Conservation (phyloP, 1,140 invertebrate species). For the Atta colombica region DNA sequence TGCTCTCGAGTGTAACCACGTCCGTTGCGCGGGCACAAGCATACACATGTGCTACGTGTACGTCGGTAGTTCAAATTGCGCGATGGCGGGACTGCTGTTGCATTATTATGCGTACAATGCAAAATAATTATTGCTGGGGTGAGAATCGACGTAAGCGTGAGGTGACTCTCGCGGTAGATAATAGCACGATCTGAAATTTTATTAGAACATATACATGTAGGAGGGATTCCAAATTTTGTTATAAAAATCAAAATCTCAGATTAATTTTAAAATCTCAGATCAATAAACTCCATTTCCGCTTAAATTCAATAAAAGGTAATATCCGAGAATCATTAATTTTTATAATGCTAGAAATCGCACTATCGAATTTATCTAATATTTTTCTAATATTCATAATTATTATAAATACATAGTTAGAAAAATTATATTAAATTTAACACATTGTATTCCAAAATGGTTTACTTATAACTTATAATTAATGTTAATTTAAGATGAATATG, state of each 20-base stretch:
- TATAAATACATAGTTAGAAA: background rate
- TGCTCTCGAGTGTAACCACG: conserved; percentile 77
- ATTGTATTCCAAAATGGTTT: too few relatives aligned
- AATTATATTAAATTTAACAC: too few relatives aligned
- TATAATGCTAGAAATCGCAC: background rate
- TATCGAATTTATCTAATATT: background rate
- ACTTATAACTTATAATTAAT: too few relatives aligned
- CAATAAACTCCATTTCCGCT: background rate
- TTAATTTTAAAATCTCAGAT: conserved; percentile 2
- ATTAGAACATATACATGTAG: background rate
- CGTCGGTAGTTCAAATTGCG: conserved; percentile 42
- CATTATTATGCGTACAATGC: conserved; percentile 81
- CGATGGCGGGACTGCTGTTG: conserved; percentile 47
- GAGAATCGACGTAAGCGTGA: conserved; percentile 65
- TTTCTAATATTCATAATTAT: background rate
- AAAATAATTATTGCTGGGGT: conserved; percentile 79
- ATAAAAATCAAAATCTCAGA: background rate
- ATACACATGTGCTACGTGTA: conserved; percentile 59
- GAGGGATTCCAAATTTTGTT: background rate
- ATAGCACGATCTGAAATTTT: conserved; percentile 46
- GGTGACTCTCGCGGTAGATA: conserved; percentile 27
- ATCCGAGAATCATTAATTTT: conserved; percentile 15
- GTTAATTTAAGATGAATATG: too few relatives aligned
- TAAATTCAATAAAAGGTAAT: conserved; percentile 1
- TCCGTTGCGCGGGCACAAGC: conserved; percentile 51